A percentile compares a stretch with the other conserved stretches of the same genome.
Evolutionary conservation across 2,888 invertebrate species (phyloP).

Genomic region (Epicampocera succincta): DNA sequence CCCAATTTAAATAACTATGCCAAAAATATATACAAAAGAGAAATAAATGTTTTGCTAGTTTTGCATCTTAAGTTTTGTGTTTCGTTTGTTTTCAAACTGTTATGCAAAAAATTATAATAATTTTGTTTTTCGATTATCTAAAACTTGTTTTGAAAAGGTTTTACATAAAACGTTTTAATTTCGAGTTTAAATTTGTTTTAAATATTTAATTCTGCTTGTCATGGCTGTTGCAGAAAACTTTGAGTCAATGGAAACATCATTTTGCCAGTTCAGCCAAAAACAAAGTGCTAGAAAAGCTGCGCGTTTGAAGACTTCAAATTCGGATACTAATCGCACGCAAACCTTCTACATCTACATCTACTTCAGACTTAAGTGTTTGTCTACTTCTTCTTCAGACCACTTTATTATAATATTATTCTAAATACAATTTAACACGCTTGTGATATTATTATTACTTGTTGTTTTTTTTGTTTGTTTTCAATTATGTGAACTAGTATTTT

Average conservation of each 20-base stretch:
- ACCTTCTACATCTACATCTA: neutral
- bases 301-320: constrained; percentile 21
- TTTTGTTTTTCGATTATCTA: neutral
- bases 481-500: constrained; percentile 20
- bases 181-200: neutral
- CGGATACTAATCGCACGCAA: neutral
- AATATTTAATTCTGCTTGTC: neutral
- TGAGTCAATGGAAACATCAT: neutral
- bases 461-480: neutral
- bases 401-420: constrained; percentile 13
- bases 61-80: constrained; percentile 17
- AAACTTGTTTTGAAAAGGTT: neutral
- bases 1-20: neutral
- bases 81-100: constrained; percentile 4
- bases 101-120: constrained; percentile 22
- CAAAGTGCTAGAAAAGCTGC: constrained; percentile 3
- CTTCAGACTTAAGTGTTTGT: constrained; percentile 18
- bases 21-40: constrained; percentile 17
- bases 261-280: neutral
- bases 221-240: no score
- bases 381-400: neutral
- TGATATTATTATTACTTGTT: neutral
- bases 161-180: neutral
- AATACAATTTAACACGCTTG: constrained; percentile 19
- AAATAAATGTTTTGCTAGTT: constrained; percentile 10